Conservation (phyloP, 1,140 invertebrate genomes). For the Zaprionus lachaisei region DNA sequence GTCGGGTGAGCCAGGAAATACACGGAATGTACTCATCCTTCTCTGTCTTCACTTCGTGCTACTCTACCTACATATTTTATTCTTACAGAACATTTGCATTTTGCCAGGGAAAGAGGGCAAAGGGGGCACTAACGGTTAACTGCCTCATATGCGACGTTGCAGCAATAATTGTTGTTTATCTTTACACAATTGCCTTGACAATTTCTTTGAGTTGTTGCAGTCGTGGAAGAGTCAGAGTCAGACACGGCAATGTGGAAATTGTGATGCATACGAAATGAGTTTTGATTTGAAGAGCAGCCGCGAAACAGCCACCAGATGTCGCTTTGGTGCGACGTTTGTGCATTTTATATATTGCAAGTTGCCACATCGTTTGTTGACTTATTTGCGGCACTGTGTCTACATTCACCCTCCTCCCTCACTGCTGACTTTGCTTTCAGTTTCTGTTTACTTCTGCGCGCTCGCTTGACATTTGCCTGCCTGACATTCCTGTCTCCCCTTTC, state of each 20-base stretch:
- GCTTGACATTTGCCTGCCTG: conserved; percentile 21
- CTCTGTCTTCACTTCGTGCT: neutral
- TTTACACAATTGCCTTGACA: conserved; percentile 82
- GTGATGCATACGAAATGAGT: conserved; percentile 82
- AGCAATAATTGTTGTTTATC: conserved; percentile 83
- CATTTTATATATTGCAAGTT: conserved; percentile 73
- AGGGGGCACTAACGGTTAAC: neutral
- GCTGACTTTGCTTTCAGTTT: conserved; percentile 10
- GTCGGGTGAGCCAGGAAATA: neutral
- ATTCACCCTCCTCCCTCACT: neutral
- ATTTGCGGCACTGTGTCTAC: conserved; percentile 61
- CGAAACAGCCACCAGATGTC: conserved; percentile 20
- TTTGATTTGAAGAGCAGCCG: conserved; percentile 69
- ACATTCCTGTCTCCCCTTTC: conserved; percentile 16
- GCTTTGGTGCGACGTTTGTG: conserved; percentile 60
- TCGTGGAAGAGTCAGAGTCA: conserved; percentile 42
- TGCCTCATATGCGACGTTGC: conserved; percentile 50
- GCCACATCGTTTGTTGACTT: conserved; percentile 68
- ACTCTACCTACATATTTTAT: neutral
- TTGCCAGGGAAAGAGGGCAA: neutral
- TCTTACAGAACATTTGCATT: conserved; percentile 62
- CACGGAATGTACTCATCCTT: neutral
- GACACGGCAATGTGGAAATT: conserved; percentile 66
- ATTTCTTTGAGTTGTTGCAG: conserved; percentile 68
- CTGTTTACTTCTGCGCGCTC: conserved; percentile 14